Evolutionary conservation across 2,888 invertebrate genomes (phyloP).

Genomic region (Cantharis lateralis): DNA sequence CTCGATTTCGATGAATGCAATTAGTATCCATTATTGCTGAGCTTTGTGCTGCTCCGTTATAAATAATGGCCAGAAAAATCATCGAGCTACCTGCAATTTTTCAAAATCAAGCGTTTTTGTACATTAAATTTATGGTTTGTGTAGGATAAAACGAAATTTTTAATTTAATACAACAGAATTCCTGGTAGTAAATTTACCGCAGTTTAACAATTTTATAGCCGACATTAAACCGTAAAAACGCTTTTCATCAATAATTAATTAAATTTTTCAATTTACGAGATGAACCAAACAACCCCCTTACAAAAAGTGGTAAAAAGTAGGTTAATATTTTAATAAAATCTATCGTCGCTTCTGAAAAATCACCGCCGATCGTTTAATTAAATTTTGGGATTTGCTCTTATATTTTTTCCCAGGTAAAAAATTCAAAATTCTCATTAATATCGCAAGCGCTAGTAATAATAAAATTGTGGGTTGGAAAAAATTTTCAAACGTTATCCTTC

Average conservation of each 20-base stretch:
- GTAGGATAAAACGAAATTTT: not conserved
- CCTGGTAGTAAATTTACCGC: not conserved
- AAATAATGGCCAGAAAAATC: not conserved
- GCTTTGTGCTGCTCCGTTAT: not conserved
- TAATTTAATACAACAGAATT: not conserved
- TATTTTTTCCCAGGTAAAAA: not conserved
- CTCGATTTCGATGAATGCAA: not conserved
- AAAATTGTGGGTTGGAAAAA: conserved; percentile 7
- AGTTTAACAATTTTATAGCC: not conserved
- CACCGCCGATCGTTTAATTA: not conserved
- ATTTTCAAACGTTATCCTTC: not conserved
- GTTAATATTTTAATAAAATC: not conserved
- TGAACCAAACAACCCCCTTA: not conserved
- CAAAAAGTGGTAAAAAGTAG: not conserved
- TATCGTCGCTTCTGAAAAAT: not conserved
- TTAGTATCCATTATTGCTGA: not conserved
- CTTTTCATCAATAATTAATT: not conserved
- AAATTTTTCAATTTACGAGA: not conserved
- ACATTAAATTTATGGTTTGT: not conserved
- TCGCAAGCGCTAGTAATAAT: not conserved
- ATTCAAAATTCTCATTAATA: not conserved
- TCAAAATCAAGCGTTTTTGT: not conserved
- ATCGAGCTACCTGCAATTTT: not conserved
- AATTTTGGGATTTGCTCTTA: not conserved
- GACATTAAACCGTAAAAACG: not conserved